Conservation (phyloP, 2,797 vertebrate genomes). For the Coendou prehensilis region DNA sequence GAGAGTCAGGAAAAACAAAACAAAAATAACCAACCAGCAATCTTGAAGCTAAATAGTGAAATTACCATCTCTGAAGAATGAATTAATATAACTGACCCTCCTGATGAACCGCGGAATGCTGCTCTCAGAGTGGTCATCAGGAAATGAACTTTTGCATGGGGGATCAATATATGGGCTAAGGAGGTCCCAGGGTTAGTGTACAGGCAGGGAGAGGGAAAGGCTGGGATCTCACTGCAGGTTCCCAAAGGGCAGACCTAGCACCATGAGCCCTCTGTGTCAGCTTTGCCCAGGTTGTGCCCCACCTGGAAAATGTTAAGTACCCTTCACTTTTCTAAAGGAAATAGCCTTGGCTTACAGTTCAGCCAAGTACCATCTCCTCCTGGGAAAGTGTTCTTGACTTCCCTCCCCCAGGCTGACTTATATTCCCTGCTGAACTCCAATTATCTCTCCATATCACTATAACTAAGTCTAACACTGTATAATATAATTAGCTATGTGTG, state of each 20-base stretch:
- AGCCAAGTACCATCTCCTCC: background rate
- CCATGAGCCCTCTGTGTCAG: background rate
- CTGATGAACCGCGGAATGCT: background rate
- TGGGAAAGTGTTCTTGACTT: background rate
- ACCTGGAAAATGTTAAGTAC: background rate
- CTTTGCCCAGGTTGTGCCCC: background rate
- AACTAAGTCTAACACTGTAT: background rate
- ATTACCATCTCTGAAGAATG: background rate
- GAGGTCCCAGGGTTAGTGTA: background rate
- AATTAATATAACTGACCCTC: background rate
- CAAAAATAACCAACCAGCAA: background rate
- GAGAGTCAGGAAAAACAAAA: conserved; percentile 26
- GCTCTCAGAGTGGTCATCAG: background rate
- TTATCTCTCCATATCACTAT: background rate
- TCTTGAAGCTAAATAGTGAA: background rate
- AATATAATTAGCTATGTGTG: background rate
- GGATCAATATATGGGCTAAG: background rate
- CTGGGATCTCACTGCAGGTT: background rate
- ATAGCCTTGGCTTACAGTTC: background rate
- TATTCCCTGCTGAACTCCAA: background rate
- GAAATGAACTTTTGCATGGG: background rate
- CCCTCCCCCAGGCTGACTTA: background rate
- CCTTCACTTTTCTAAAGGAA: background rate
- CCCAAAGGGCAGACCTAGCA: too few species aligned
- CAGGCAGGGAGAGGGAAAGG: too few species aligned